A percentile compares a stretch with the other conserved stretches of the same genome.
Evolutionary conservation across 2,888 invertebrate species (phyloP).

Genomic region (Seira sanloemensis): DNA sequence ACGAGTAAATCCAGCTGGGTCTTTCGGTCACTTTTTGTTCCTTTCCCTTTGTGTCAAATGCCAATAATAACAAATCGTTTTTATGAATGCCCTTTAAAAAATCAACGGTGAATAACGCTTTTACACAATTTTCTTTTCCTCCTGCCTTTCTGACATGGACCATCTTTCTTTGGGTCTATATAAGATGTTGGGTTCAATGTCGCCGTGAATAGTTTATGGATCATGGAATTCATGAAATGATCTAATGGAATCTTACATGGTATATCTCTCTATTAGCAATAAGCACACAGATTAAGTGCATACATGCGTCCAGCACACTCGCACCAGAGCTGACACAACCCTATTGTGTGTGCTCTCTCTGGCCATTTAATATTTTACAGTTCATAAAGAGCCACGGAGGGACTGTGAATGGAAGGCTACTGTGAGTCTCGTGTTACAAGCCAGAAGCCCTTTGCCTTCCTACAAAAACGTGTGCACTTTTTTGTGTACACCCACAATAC

Average conservation of each 20-base stretch:
- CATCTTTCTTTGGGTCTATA: conserved; percentile 44
- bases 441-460: conserved; percentile 3
- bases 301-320: conserved; percentile 39
- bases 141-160: conserved; percentile 43
- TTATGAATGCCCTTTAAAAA: conserved; percentile 2
- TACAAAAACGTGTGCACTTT: neutral
- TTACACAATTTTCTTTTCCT: conserved; percentile 21
- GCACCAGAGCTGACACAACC: conserved; percentile 12
- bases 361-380: neutral
- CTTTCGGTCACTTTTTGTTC: conserved; percentile 34
- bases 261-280: neutral
- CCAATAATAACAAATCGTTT: conserved; percentile 48
- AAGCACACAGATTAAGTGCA: too few relatives aligned
- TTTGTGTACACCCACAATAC: neutral
- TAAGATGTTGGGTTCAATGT: neutral
- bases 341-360: conserved; percentile 5
- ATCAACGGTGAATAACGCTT: too few relatives aligned
- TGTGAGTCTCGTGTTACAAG: conserved; percentile 30
- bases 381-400: neutral
- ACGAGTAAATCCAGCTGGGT: conserved; percentile 46
- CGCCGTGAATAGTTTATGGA: conserved; percentile 10
- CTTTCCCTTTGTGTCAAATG: conserved; percentile 33
- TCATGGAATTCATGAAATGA: neutral
- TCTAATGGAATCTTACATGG: neutral
- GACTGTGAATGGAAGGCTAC: neutral